These are phyloP conservation scores for Conger conger DNA, from an alignment of 2,113 vertebrate genomes.

Conservation along the genomic window DNA sequence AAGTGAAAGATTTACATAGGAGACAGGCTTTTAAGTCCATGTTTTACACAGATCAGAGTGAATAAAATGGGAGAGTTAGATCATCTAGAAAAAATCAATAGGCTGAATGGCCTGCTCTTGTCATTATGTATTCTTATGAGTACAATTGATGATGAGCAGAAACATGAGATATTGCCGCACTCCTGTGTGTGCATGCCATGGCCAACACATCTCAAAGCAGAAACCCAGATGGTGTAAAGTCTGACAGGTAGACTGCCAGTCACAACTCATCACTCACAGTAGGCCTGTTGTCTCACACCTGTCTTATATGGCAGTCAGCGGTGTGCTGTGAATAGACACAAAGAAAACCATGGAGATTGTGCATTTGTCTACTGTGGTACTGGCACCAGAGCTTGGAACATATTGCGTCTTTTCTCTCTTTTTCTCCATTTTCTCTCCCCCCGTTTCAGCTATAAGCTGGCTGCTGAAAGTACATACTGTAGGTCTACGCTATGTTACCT, in stretches of 20 bases:
- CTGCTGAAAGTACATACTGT: neutral
- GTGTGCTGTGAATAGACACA: neutral
- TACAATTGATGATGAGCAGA: too few relatives aligned
- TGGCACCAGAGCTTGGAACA: neutral
- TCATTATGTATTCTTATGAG: too few relatives aligned
- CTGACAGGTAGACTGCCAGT: neutral
- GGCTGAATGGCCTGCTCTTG: too few relatives aligned
- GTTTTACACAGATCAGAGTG: too few relatives aligned
- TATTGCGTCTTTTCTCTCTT: neutral
- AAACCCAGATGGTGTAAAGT: neutral
- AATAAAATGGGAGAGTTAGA: too few relatives aligned
- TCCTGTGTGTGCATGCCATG: neutral
- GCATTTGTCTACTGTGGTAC: neutral
- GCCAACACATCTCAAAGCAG: neutral
- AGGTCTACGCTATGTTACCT: too few relatives aligned
- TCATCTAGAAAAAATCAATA: too few relatives aligned
- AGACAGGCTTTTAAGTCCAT: too few relatives aligned
- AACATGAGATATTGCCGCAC: too few relatives aligned
- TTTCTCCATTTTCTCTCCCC: too few relatives aligned
- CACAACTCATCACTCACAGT: neutral
- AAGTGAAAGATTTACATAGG: too few relatives aligned
- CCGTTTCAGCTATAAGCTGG: neutral
- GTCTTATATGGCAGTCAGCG: neutral
- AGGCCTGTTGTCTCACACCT: too few relatives aligned
- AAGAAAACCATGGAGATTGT: neutral